Evolutionary conservation across 2,113 vertebrate species (phyloP).

Genomic region (Gadus macrocephalus): DNA sequence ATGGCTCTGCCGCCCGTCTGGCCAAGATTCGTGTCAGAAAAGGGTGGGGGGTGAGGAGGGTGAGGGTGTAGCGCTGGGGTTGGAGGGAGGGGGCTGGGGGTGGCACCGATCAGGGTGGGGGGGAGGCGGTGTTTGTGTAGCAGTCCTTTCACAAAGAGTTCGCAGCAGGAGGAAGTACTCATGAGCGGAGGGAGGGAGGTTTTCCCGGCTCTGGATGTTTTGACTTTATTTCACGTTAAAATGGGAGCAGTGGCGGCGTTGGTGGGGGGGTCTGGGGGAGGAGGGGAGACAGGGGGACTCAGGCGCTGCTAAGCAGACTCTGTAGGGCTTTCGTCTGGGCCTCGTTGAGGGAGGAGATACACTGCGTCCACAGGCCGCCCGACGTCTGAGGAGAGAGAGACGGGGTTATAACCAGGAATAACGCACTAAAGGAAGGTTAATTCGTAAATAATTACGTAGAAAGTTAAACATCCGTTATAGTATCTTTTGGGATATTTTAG

Average conservation of each 20-base stretch:
- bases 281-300: constrained; percentile 72
- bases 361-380: constrained; percentile 91
- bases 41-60: neutral
- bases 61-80: too few relatives aligned
- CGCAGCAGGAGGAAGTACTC: constrained; percentile 56
- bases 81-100: neutral
- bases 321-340: constrained; percentile 94
- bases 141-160: constrained; percentile 44
- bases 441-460: neutral
- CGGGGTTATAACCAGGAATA: neutral
- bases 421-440: neutral
- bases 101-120: neutral
- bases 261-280: neutral
- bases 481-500: too few relatives aligned
- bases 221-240: neutral
- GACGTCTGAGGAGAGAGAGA: constrained; percentile 75
- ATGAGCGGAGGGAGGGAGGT: constrained; percentile 31
- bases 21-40: too few relatives aligned
- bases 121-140: neutral
- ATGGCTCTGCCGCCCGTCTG: too few relatives aligned
- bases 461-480: too few relatives aligned
- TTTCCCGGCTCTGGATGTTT: constrained; percentile 48
- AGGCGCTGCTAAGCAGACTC: constrained; percentile 92
- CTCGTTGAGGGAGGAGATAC: constrained; percentile 88
- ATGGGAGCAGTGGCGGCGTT: neutral